Evolutionary conservation across 2,888 invertebrate species (phyloP).

Genomic region (Eupeodes latifasciatus): DNA sequence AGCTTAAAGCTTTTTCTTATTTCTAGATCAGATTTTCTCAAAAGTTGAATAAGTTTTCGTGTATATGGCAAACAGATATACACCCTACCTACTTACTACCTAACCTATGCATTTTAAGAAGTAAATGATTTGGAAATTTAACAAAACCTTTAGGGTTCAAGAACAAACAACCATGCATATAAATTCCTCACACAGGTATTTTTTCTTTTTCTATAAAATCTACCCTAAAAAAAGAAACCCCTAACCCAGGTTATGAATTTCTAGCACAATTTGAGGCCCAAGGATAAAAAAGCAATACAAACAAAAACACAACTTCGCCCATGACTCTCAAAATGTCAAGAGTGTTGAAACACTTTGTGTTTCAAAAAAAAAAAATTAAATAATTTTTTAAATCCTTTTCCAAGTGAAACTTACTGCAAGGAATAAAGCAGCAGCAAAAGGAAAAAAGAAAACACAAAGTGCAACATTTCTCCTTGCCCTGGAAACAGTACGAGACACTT

Average conservation of each 20-base stretch:
- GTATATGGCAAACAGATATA: no score
- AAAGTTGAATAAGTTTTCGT: no score
- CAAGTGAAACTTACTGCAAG: constrained; percentile 26
- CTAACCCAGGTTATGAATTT: constrained; percentile 4
- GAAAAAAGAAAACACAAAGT: constrained; percentile 2
- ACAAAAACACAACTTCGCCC: constrained; percentile 26
- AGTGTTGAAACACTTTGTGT: constrained; percentile 41
- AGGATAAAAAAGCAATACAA: constrained; percentile 11
- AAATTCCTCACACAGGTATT: neutral
- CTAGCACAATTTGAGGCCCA: constrained; percentile 31
- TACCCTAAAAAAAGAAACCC: neutral
- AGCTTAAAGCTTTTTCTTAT: no score
- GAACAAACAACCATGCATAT: neutral
- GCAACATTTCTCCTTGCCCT: constrained; percentile 42
- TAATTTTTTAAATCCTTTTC: neutral
- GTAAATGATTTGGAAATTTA: constrained; percentile 20
- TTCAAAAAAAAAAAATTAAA: neutral
- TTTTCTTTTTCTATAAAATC: neutral
- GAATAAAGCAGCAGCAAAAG: neutral
- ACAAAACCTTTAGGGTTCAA: constrained; percentile 9
- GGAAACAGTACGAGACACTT: constrained; percentile 20
- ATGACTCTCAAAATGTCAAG: constrained; percentile 67
- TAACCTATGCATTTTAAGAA: neutral
- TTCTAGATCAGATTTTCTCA: no score
- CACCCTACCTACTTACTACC: no score